phyloP scores from a whole-genome alignment of 2,888 invertebrate genomes.

The Agriopis leucophaearia region DNA sequence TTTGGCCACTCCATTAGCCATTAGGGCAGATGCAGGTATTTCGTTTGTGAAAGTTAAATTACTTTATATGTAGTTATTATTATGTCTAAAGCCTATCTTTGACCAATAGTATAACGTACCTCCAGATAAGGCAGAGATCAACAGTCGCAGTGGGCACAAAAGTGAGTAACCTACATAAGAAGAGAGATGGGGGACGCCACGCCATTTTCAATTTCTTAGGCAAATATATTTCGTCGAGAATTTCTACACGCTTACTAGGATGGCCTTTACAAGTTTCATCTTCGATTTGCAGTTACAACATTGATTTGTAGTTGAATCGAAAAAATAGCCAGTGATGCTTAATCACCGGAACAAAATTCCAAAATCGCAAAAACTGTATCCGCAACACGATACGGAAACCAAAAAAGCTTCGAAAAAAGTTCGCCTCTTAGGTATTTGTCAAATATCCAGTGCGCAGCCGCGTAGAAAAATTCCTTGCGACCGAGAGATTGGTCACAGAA shows the following conservation, averaged over 20 bases:
- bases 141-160: too few relatives aligned
- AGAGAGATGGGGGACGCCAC: too few relatives aligned
- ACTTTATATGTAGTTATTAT: too few relatives aligned
- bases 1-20: too few relatives aligned
- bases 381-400: conserved; percentile 57
- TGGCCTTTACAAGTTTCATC: background rate
- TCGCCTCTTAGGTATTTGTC: conserved; percentile 61
- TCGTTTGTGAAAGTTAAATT: too few relatives aligned
- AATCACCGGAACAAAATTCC: conserved; percentile 37
- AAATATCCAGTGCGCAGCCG: conserved; percentile 79
- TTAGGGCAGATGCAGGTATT: too few relatives aligned
- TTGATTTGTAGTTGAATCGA: background rate
- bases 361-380: conserved; percentile 53
- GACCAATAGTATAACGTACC: too few relatives aligned
- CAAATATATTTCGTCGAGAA: too few relatives aligned
- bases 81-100: too few relatives aligned
- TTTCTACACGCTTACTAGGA: background rate
- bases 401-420: conserved; percentile 71
- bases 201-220: too few relatives aligned
- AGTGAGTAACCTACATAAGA: too few relatives aligned
- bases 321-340: conserved; percentile 19
- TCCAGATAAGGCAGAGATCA: too few relatives aligned
- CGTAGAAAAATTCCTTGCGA: conserved; percentile 80
- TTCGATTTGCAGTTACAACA: background rate
- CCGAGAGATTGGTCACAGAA: conserved; percentile 34